These are phyloP conservation scores for Echiichthys vipera DNA, from an alignment of 2,797 vertebrate genomes.

Conservation along the genomic window DNA sequence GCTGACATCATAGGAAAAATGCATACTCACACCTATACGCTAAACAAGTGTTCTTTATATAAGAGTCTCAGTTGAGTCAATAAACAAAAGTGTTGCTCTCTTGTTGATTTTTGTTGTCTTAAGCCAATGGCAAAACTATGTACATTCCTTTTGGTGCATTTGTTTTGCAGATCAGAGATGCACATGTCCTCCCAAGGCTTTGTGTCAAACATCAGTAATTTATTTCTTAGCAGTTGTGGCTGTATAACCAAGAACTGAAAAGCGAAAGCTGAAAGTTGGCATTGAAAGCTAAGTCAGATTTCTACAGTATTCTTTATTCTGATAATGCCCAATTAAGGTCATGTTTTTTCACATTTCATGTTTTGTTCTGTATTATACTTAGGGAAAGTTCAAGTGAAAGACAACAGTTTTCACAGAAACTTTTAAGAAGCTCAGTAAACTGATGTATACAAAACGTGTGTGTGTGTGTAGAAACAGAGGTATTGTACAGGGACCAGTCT, in stretches of 20 bases:
- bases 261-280: constrained; percentile 16
- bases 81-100: constrained; percentile 31
- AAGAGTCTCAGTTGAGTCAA: constrained; percentile 32
- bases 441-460: neutral
- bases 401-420: neutral
- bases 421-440: neutral
- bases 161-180: constrained; percentile 54
- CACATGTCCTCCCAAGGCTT: constrained; percentile 41
- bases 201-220: constrained; percentile 50
- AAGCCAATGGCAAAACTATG: constrained; percentile 42
- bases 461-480: neutral
- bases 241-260: constrained; percentile 32
- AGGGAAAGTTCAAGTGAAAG: constrained; percentile 15
- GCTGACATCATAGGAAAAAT: constrained; percentile 18
- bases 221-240: constrained; percentile 32
- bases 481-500: neutral
- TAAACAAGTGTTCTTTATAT: constrained; percentile 25
- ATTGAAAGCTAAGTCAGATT: constrained; percentile 28
- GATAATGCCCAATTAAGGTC: constrained; percentile 16
- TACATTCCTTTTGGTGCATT: constrained; percentile 46
- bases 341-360: neutral
- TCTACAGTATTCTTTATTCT: constrained; percentile 20
- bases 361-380: neutral
- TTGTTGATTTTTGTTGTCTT: constrained; percentile 39
- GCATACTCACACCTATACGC: constrained; percentile 10